phyloP scores from a whole-genome alignment of 2,113 vertebrate species.

The Scomber scombrus region DNA sequence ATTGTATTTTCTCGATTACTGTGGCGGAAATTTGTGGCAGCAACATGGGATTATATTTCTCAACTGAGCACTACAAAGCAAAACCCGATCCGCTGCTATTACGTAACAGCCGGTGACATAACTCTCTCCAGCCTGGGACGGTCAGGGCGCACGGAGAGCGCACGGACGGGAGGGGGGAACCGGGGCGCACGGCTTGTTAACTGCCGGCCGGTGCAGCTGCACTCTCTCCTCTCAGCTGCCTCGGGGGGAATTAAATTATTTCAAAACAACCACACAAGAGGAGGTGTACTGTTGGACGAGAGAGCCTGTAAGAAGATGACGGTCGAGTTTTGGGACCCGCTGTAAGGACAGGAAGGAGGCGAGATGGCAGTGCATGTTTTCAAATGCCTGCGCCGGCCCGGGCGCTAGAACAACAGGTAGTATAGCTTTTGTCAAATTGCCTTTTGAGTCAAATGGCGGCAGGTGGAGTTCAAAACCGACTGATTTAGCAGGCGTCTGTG shows the following conservation, averaged over 20 bases:
- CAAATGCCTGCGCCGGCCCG: slow-evolving; percentile 80
- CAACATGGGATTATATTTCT: slow-evolving; percentile 76
- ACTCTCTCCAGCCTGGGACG: slow-evolving; percentile 68
- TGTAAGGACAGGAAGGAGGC: slow-evolving; percentile 23
- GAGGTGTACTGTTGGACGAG: slow-evolving; percentile 13
- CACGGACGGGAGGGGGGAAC: background rate
- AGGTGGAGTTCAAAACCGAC: background rate
- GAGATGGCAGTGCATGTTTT: slow-evolving; percentile 77
- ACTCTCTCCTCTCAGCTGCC: slow-evolving; percentile 32
- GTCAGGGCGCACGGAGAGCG: slow-evolving; percentile 53
- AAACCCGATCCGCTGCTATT: slow-evolving; percentile 77
- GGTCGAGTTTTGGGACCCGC: slow-evolving; percentile 24
- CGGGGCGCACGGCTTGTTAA: slow-evolving; percentile 33
- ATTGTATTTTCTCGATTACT: slow-evolving; percentile 53
- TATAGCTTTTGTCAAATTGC: background rate
- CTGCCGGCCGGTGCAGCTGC: slow-evolving; percentile 63
- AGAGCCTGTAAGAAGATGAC: slow-evolving; percentile 22
- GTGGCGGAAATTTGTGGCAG: slow-evolving; percentile 56
- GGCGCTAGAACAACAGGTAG: slow-evolving; percentile 75
- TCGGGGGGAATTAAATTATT: slow-evolving; percentile 35
- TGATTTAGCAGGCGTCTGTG: background rate
- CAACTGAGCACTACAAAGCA: slow-evolving; percentile 67
- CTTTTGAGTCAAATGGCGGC: background rate
- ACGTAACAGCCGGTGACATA: slow-evolving; percentile 83
- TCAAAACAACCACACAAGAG: slow-evolving; percentile 50